phyloP scores from a whole-genome alignment of 1,140 invertebrate species.

The Solenopsis fugax region DNA sequence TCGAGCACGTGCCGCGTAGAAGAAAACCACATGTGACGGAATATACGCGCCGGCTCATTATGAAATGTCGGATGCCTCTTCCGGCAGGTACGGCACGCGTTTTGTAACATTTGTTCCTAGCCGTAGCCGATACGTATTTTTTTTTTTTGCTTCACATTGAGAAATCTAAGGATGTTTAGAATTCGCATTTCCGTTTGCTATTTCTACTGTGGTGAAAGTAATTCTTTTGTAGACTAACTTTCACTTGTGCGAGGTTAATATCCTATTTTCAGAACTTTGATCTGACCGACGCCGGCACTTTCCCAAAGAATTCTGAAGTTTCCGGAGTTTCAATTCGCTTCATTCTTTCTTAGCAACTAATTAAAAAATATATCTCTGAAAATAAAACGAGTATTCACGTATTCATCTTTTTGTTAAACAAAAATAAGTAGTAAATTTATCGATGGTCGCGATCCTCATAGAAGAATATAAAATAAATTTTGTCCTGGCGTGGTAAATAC shows the following conservation, averaged over 20 bases:
- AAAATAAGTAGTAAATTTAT: slow-evolving; percentile 13
- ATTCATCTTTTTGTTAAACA: not conserved
- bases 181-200: not conserved
- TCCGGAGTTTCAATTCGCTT: not conserved
- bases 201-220: not conserved
- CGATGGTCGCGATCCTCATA: not conserved
- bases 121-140: not conserved
- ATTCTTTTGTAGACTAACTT: slow-evolving; percentile 21
- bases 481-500: not conserved
- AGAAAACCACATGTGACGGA: slow-evolving; percentile 82
- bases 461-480: not conserved
- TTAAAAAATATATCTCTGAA: not conserved
- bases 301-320: not conserved
- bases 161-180: not conserved
- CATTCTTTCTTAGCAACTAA: not conserved
- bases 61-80: slow-evolving; percentile 59
- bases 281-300: not conserved
- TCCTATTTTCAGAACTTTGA: slow-evolving; percentile 9
- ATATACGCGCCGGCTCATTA: slow-evolving; percentile 77
- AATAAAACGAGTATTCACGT: not conserved
- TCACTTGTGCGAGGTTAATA: not conserved
- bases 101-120: slow-evolving; percentile 27
- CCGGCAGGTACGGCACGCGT: slow-evolving; percentile 49
- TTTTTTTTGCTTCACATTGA: not conserved
- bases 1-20: slow-evolving; percentile 81